Evolutionary conservation across 2,888 invertebrate species (phyloP), one percentile per base, ranked within the genome.

Genomic region (Phasia obesa): DNA sequence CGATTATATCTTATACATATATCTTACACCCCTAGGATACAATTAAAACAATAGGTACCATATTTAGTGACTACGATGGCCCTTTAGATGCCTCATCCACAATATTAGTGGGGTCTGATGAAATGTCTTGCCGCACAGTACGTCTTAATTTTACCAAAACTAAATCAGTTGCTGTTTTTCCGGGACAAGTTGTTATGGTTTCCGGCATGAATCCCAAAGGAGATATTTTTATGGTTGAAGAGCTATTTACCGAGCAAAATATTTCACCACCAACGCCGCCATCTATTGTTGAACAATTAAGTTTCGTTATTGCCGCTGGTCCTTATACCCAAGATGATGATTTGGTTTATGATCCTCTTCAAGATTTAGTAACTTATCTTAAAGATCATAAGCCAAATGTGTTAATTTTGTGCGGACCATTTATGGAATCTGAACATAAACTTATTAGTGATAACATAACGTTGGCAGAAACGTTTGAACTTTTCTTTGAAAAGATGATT

Each of bases 341-440:
- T 89, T 90, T 97, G 74, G 91, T 93, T 0, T 98, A 96, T 89
- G 95, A 97, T 87, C 97, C 97, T 0, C 91, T 98, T 44, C 94
- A 94, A 86, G 97, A 97, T 87, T 92, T 98, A 23, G 91, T 97
- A 11, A 89, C 93, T 17, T 94, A 95, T 87, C 93, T 97, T 0
- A 92, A 91, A 74, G 92, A 93, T 15, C 93, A 95, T 84, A 93
- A 93, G 86, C 98, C 98, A 0, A 95, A 98, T 89, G 92, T 97
- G 21, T 93, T 96, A 47, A 93, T 98, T 83, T 92, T 98, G 87
- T 93, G 95, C 13, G 98, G 98, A 0, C 98, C 98, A 0, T 96
- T 98, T 89, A 90, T 98, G 69, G 97, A 97, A 88, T 92, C 92
- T 11, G 93, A 93, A 23, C 95, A 96, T 90, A 91, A 93, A 15